phyloP scores from a whole-genome alignment of 2,888 invertebrate species.

The Cheilosia vernalis region DNA sequence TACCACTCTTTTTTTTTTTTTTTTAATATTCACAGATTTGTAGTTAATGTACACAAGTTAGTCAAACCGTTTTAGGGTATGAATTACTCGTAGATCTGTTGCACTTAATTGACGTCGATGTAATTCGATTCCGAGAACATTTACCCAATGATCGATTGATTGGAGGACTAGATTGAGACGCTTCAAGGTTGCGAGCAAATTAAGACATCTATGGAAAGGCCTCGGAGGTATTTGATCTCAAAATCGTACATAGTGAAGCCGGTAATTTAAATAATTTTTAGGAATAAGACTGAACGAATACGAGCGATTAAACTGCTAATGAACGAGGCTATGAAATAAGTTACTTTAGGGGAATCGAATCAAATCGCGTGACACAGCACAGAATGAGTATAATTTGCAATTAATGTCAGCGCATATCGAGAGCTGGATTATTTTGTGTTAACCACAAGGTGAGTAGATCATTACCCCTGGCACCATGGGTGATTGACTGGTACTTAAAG shows the following conservation, averaged over 20 bases:
- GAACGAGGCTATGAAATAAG: background rate
- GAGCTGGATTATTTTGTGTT: background rate
- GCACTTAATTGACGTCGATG: slow-evolving; percentile 41
- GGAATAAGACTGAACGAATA: background rate
- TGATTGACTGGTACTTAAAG: too few relatives aligned
- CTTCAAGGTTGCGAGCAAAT: slow-evolving; percentile 33
- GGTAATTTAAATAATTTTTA: slow-evolving; percentile 29
- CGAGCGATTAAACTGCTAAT: slow-evolving; percentile 7
- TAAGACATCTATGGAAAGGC: slow-evolving; percentile 21
- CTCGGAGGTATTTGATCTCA: slow-evolving; percentile 9
- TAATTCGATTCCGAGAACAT: slow-evolving; percentile 34
- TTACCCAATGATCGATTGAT: slow-evolving; percentile 31
- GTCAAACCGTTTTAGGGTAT: slow-evolving; percentile 29
- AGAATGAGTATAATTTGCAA: background rate
- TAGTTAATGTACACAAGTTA: background rate
- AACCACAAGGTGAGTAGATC: background rate
- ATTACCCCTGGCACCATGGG: too few relatives aligned
- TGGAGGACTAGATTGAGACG: slow-evolving; percentile 23
- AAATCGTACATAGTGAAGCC: background rate
- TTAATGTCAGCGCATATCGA: background rate
- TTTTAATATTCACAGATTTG: background rate
- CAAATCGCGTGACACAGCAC: background rate
- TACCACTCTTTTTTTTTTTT: background rate
- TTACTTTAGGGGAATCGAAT: slow-evolving; percentile 1
- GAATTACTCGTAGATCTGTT: slow-evolving; percentile 38